Percentiles rank a stretch among this genome's conserved stretches.
These are phyloP conservation scores for Tapirus terrestris DNA, from an alignment of 2,113 vertebrate genomes.

Conservation along the genomic window DNA sequence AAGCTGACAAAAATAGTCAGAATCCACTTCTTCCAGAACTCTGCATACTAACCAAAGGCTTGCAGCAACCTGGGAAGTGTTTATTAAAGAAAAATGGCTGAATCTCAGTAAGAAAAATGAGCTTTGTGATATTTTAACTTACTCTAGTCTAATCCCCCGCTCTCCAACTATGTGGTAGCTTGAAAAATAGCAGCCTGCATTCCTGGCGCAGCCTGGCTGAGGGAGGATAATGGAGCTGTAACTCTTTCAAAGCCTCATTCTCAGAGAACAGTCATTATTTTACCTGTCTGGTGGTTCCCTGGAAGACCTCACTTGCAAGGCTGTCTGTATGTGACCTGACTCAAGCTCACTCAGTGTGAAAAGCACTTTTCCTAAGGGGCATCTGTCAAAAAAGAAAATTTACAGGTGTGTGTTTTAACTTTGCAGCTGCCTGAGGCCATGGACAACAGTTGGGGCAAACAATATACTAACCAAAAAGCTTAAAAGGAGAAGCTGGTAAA, in stretches of 20 bases:
- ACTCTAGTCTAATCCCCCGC: not conserved
- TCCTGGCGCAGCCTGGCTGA: not conserved
- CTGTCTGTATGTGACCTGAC: not conserved
- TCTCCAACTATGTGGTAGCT: not conserved
- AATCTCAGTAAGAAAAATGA: not conserved
- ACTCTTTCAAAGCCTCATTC: not conserved
- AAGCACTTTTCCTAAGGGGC: not conserved
- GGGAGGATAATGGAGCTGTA: not conserved
- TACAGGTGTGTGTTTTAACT: not conserved
- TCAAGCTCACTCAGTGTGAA: not conserved
- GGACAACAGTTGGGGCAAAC: not conserved
- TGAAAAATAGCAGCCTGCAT: not conserved
- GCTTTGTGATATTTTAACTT: not conserved
- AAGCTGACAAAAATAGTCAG: not conserved
- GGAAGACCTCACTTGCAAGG: not conserved
- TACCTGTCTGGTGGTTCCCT: not conserved
- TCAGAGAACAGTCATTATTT: not conserved
- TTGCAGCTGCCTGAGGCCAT: not conserved
- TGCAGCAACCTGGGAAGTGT: not conserved
- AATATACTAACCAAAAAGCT: not conserved
- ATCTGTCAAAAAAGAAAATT: not conserved
- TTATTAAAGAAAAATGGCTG: not conserved
- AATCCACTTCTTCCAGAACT: not conserved
- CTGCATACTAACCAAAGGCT: not conserved
- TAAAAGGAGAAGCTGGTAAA: not conserved